Base-by-base conservation (phyloP, 1,140 invertebrate species). In the Colletes latitarsis region DNA sequence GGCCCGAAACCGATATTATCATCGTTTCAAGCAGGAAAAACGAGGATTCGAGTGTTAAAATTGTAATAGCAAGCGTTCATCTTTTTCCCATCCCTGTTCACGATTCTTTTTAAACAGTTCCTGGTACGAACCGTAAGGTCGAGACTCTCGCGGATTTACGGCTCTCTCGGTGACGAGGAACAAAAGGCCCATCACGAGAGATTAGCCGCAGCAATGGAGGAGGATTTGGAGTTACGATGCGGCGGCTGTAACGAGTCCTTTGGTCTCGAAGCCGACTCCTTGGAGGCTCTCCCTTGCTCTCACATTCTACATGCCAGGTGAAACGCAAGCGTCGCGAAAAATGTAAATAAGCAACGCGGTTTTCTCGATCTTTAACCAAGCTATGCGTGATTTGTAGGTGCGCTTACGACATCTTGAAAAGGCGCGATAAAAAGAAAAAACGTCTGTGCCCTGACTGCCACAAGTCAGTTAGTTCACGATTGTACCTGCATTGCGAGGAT, bases 291-390 rank as follows among this genome's bases (percentile, higher is more conserved):
- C 76, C 97, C 97, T 6, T 98, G 97, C 92, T 96, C 96, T 1
- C 97, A 97, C 90, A 97, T 98, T 86, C 94, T 97, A 52, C 97
- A 98, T 89, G 96, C 97, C 43, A 96, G 96, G 97, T 97, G 89
- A 89, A 66, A 77, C 19, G 21, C 43, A 39, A 39, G 21, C 55
- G n/a, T 68, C 66, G 46, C n/a, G n/a, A 15, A 19, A 14, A 14
- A 68, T n/a, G 46, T 21, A 67, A n/a, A 46, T 5, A n/a, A 67
- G 43, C 10, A 46, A 67, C 43, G 15, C 10, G 39, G 55, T 43
- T n/a, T 14, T 17, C 30, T 14, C 30, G 49, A 46, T 53, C 17
- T 46, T 46, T 72, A 43, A 71, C 21, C 57, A 17, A 43, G 19
- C 57, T 5, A 30, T 9, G 15, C 14, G 14, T 46, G 14, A 70